A percentile compares a stretch with the other conserved stretches of the same genome.
These are phyloP conservation scores for Sitobion miscanthi DNA, from an alignment of 1,140 invertebrate genomes.

Conservation along the genomic window DNA sequence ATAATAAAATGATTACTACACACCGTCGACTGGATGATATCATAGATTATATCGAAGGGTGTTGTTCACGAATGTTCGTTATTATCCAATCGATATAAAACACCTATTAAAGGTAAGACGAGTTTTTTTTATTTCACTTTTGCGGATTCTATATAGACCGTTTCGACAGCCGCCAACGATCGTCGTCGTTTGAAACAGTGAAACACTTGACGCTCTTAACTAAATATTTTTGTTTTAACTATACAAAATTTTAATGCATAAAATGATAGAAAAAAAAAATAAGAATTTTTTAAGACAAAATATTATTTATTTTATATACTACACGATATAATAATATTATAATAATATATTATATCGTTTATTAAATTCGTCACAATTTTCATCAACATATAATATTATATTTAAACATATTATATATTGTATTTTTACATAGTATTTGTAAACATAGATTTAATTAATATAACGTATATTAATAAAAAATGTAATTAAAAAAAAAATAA, in stretches of 20 bases:
- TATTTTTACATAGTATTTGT: neutral
- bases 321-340: neutral
- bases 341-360: neutral
- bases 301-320: conserved; percentile 5
- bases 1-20: neutral
- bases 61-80: neutral
- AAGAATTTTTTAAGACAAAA: neutral
- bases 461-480: neutral
- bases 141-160: neutral
- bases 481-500: conserved; percentile 3
- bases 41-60: neutral
- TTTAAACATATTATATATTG: neutral
- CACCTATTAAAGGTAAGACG: neutral
- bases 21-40: neutral
- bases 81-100: neutral
- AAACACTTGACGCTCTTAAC: neutral
- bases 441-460: neutral
- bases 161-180: neutral
- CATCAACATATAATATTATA: neutral
- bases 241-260: neutral
- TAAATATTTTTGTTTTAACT: neutral
- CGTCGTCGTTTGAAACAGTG: neutral
- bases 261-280: neutral
- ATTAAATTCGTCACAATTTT: neutral
- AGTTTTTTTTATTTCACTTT: conserved; percentile 17